Percentiles rank a stretch among this genome's conserved stretches.
These are phyloP conservation scores for Cerastis rubricosa DNA, from an alignment of 2,888 invertebrate genomes.

Conservation along the genomic window DNA sequence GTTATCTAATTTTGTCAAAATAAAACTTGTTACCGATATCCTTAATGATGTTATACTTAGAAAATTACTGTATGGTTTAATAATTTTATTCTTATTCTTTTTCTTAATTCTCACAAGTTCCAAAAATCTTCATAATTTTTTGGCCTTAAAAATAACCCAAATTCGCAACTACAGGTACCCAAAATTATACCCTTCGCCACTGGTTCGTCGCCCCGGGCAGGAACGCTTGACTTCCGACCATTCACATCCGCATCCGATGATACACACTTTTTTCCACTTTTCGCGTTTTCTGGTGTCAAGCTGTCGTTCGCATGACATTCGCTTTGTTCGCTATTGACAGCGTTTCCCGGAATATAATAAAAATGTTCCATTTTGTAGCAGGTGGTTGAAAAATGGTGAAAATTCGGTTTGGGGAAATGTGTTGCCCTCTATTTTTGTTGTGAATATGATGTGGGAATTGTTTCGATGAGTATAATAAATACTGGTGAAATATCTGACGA, in stretches of 20 bases:
- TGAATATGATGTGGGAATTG: not conserved
- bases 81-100: no score
- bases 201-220: conserved; percentile 60
- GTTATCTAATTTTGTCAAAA: no score
- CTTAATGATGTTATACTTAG: no score
- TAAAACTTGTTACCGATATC: no score
- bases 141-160: not conserved
- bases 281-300: conserved; percentile 70
- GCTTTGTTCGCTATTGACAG: conserved; percentile 53
- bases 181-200: not conserved
- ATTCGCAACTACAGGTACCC: not conserved
- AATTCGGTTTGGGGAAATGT: not conserved
- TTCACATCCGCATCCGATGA: conserved; percentile 69
- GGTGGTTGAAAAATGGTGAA: conserved; percentile 24
- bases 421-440: not conserved
- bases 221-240: conserved; percentile 70
- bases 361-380: conserved; percentile 25
- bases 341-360: conserved; percentile 21
- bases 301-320: conserved; percentile 68
- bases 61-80: no score
- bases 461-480: not conserved
- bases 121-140: not conserved
- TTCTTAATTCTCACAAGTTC: no score
- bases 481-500: not conserved
- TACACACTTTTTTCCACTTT: conserved; percentile 71